phyloP scores from a whole-genome alignment of 1,140 invertebrate genomes.

The Liolophura sinensis region DNA sequence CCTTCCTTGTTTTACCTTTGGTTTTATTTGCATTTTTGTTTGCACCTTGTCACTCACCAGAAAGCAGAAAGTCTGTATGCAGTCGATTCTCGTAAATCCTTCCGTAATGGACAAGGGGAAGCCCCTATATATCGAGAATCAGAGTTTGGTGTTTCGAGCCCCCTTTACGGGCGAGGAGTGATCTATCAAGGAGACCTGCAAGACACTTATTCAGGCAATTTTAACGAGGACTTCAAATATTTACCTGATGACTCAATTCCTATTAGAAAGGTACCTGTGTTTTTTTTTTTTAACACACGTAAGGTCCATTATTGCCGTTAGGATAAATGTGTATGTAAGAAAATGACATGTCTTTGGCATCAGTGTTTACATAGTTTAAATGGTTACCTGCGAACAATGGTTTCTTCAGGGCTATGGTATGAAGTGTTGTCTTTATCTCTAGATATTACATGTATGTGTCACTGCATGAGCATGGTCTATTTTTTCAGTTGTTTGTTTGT shows the following conservation, averaged over 20 bases:
- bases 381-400: too few relatives aligned
- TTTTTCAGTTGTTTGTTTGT: too few relatives aligned
- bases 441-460: too few relatives aligned
- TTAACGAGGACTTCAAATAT: slow-evolving; percentile 37
- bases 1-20: not conserved
- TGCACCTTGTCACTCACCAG: slow-evolving; percentile 2
- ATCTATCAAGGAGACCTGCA: slow-evolving; percentile 19
- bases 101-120: slow-evolving; percentile 32
- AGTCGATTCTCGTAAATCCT: slow-evolving; percentile 42
- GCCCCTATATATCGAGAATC: slow-evolving; percentile 21
- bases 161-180: not conserved
- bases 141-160: slow-evolving; percentile 1
- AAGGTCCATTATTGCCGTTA: not conserved
- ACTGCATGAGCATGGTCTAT: too few relatives aligned
- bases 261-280: slow-evolving; percentile 3
- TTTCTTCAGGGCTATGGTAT: too few relatives aligned
- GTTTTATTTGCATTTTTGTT: slow-evolving; percentile 1
- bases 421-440: too few relatives aligned
- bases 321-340: too few relatives aligned
- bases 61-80: slow-evolving; percentile 19
- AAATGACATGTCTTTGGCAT: too few relatives aligned
- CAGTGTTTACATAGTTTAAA: too few relatives aligned
- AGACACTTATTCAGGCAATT: slow-evolving; percentile 20
- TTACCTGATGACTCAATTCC: slow-evolving; percentile 42
- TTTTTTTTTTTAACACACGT: not conserved